Conservation (phyloP, 2,113 vertebrate genomes). For the Aphelocoma coerulescens region DNA sequence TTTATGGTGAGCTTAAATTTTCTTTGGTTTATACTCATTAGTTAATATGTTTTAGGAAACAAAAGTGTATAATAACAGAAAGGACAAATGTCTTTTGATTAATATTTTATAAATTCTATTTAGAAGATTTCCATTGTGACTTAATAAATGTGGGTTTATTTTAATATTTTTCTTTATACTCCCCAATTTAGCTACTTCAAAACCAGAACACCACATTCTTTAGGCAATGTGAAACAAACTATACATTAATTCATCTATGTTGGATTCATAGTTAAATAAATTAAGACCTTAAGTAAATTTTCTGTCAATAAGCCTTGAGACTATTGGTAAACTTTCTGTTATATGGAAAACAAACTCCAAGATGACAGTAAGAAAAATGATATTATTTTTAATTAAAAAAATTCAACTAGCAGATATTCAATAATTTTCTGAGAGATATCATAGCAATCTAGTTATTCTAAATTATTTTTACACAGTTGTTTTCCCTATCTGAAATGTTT, state of each 20-base stretch:
- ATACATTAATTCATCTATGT: background rate
- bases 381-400: background rate
- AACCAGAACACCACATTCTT: background rate
- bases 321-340: background rate
- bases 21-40: background rate
- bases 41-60: background rate
- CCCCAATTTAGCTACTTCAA: background rate
- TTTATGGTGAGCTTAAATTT: background rate
- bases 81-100: accelerated
- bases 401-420: background rate
- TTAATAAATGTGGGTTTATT: background rate
- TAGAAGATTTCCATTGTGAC: background rate
- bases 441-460: background rate
- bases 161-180: background rate
- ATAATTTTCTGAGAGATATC: background rate
- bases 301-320: background rate
- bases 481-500: background rate
- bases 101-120: background rate
- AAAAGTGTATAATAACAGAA: background rate
- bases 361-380: background rate
- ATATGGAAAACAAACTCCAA: background rate
- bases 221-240: background rate
- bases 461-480: background rate
- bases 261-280: background rate
- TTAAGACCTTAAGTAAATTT: background rate